A percentile compares a stretch with the other conserved stretches of the same genome.
These are phyloP conservation scores for Lasioglossum calceatum DNA, from an alignment of 2,888 invertebrate genomes.

Conservation along the genomic window DNA sequence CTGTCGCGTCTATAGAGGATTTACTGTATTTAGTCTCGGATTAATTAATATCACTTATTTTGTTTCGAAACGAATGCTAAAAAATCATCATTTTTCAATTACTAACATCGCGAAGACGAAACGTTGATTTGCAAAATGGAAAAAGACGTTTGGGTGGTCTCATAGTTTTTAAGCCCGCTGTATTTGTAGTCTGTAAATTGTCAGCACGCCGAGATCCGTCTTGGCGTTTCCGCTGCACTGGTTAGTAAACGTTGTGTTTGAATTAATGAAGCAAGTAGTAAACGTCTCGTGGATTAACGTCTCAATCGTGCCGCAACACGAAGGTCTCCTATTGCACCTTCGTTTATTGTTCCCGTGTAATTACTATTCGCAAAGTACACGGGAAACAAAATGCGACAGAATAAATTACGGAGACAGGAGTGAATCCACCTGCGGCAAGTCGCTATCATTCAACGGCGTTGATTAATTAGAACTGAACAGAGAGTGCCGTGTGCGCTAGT, in stretches of 20 bases:
- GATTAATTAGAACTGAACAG: background rate
- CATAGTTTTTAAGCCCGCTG: background rate
- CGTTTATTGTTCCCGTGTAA: background rate
- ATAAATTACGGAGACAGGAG: constrained; percentile 3
- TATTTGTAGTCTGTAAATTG: constrained; percentile 6
- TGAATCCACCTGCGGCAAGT: background rate
- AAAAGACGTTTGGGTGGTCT: background rate
- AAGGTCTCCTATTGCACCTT: background rate
- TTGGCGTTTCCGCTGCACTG: background rate
- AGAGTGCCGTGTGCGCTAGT: background rate
- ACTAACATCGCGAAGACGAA: no score
- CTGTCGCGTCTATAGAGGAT: no score
- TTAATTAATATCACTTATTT: no score
- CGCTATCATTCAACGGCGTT: background rate
- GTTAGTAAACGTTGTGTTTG: constrained; percentile 6
- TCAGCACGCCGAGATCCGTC: background rate
- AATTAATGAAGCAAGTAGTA: constrained; percentile 43
- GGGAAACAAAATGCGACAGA: background rate
- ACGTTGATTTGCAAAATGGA: no score
- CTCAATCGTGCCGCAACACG: constrained; percentile 12
- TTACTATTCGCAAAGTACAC: background rate
- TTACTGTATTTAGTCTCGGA: no score
- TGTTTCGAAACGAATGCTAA: no score
- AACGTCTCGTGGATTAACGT: constrained; percentile 11
- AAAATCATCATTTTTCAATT: no score